Conservation (phyloP, 2,113 vertebrate species). For the Prionailurus viverrinus region DNA sequence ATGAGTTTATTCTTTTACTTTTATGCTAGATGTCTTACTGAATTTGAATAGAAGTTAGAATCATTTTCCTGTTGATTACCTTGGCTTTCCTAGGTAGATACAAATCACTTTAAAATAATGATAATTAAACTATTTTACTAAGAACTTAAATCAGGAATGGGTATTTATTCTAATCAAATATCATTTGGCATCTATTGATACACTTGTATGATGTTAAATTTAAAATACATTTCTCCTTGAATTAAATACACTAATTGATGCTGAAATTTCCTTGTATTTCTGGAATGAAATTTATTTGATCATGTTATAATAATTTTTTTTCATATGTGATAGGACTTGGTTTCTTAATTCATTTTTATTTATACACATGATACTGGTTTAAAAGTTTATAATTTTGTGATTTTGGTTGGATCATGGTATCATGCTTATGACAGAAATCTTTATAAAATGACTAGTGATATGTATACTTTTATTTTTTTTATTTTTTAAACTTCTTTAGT, state of each 20-base stretch:
- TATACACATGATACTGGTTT: not conserved
- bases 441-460: not conserved
- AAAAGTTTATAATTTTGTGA: not conserved
- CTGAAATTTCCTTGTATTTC: slow-evolving; percentile 28
- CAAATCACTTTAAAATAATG: slow-evolving; percentile 52
- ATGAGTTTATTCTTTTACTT: slow-evolving; percentile 19
- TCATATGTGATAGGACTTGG: not conserved
- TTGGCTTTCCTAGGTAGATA: slow-evolving; percentile 49
- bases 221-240: slow-evolving; percentile 34
- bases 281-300: slow-evolving; percentile 29
- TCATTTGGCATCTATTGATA: slow-evolving; percentile 7
- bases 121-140: slow-evolving; percentile 39
- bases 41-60: not conserved
- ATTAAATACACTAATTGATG: slow-evolving; percentile 18
- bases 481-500: too few relatives aligned
- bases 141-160: slow-evolving; percentile 55
- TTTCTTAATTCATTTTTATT: slow-evolving; percentile 41
- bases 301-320: not conserved
- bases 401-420: slow-evolving; percentile 20
- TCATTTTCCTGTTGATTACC: slow-evolving; percentile 50
- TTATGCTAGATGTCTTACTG: not conserved
- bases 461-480: not conserved
- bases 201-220: slow-evolving; percentile 4
- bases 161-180: slow-evolving; percentile 12
- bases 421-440: not conserved